phyloP scores from a whole-genome alignment of 2,888 invertebrate species.

The Hypercompe scribonia region DNA sequence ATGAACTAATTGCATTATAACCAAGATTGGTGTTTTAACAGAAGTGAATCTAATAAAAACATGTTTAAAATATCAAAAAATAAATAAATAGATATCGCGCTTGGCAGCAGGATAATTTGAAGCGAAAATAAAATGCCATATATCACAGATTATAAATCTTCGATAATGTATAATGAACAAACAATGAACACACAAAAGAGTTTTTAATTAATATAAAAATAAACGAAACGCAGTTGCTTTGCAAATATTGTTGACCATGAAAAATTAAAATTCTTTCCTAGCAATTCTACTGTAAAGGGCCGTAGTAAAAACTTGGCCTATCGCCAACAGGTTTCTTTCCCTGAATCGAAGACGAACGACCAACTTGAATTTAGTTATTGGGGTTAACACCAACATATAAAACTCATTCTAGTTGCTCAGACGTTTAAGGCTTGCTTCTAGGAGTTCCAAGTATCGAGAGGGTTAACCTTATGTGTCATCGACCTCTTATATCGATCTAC shows the following conservation, averaged over 20 bases:
- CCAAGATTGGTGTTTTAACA: too few relatives aligned
- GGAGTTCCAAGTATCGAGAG: slow-evolving; percentile 37
- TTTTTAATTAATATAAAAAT: background rate
- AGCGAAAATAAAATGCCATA: slow-evolving; percentile 5
- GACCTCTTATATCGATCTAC: slow-evolving; percentile 47
- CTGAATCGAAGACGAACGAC: slow-evolving; percentile 65
- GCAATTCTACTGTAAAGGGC: slow-evolving; percentile 62
- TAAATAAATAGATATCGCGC: background rate
- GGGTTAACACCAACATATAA: slow-evolving; percentile 68
- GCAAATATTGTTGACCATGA: slow-evolving; percentile 51
- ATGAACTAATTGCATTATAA: too few relatives aligned
- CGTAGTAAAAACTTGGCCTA: slow-evolving; percentile 68
- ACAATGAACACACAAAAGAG: slow-evolving; percentile 45
- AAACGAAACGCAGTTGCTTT: slow-evolving; percentile 50
- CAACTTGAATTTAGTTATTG: slow-evolving; percentile 72
- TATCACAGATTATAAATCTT: slow-evolving; percentile 15
- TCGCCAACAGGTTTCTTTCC: slow-evolving; percentile 73
- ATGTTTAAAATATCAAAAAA: too few relatives aligned
- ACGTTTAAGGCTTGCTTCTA: slow-evolving; percentile 34
- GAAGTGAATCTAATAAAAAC: too few relatives aligned
- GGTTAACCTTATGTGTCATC: slow-evolving; percentile 58
- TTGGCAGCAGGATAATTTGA: background rate
- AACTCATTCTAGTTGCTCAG: slow-evolving; percentile 52
- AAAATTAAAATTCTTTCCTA: slow-evolving; percentile 72
- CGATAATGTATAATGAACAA: background rate